Base-by-base conservation (phyloP, 2,888 invertebrate genomes). In the Eurytoma californica region DNA sequence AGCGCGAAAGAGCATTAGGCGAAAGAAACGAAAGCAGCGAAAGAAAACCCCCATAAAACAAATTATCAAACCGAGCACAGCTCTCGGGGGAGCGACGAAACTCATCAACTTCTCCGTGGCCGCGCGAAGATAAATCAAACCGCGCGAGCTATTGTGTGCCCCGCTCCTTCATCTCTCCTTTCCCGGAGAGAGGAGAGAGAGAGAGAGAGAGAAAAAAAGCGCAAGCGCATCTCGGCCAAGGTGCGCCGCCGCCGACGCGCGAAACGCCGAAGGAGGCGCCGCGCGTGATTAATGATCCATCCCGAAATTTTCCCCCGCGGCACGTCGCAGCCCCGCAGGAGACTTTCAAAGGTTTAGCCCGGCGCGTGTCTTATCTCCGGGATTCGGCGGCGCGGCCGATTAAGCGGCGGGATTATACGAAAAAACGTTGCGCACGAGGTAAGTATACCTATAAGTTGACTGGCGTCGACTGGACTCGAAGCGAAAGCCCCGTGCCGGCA, bases 251-350 rank as follows among this genome's bases (percentile, higher is more conserved):
- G 16, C 53, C 53, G 14, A n/a, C 53, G 16, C n/a, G 53, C 53
- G 13, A 60, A 66, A 57, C 61, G 2, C n/a, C 9, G 58, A 4
- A 67, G 60, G 68, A 67, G 68, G 75, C 57, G 57, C 76, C 47
- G 20, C 57, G 30, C 39, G 30, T 77, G 70, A 77, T 77, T 77
- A 77, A 77, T 77, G 70, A 61, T 68, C 68, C 55, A 20, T 51
- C 18, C 18, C 30, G 12, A 39, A 53, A 58, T 53, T 51, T 60
- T 63, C 30, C 53, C 53, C 20, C 53, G 65, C 12, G 49, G 9
- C 4, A 12, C n/a, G 4, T 13, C 14, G 20, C n/a, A 24, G 14
- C 4, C 9, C 53, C 13, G 14, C 53, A 53, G 53, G n/a, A 53
- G 53, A 53, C 16, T 13, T n/a, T 39, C 39, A 39, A 39, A 39